Base-by-base conservation (phyloP, 2,888 invertebrate species). In the Cryptocheilus praepositus region DNA sequence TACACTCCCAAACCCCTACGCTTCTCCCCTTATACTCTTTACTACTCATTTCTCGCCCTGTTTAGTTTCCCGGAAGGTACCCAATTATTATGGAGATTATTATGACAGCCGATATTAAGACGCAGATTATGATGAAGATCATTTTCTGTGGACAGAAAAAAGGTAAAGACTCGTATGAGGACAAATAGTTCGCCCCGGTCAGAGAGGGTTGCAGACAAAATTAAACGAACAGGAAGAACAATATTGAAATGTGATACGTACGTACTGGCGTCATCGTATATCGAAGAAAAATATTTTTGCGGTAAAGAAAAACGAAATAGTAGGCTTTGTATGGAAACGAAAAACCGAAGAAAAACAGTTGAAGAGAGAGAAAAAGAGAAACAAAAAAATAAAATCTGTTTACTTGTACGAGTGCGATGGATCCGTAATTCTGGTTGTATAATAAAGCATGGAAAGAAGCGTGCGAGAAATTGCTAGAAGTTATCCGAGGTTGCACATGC, bases 111-210 rank as follows among this genome's bases (percentile, higher is more conserved):
- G 81, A 76, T 84, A 88, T 84, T 83, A 84, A 82, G 76, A 87
- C 83, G 87, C 88, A 88, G 87, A 87, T 87, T 85, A 86, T 83
- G 82, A 88, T 87, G 84, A 87, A 79, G 86, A 87, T 87, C 88
- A 86, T 86, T 88, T 89, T 88, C 89, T 88, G 88, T 86, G 87
- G 85, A 86, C 86, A 87, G 74, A 86, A 84, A 74, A 70, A 64
- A 54, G 73, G 46, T 46, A n/a, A 62, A 57, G 65, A 59, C 52
- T 59, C 61, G 68, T 21, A 60, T 74, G 57, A 76, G 65, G 60
- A 28, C 44, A 28, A 19, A 36, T 21, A 54, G 19, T 15, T 21
- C 43, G 45, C 25, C 4, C 22, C 52, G 52, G 3, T 18, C 16
- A 49, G n/a, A 22, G 16, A 49, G 16, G 25, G 28, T 16, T 15